A percentile compares a stretch with the other conserved stretches of the same genome.
phyloP scores from a whole-genome alignment of 2,888 invertebrate genomes.

The Drosophila helvetica region DNA sequence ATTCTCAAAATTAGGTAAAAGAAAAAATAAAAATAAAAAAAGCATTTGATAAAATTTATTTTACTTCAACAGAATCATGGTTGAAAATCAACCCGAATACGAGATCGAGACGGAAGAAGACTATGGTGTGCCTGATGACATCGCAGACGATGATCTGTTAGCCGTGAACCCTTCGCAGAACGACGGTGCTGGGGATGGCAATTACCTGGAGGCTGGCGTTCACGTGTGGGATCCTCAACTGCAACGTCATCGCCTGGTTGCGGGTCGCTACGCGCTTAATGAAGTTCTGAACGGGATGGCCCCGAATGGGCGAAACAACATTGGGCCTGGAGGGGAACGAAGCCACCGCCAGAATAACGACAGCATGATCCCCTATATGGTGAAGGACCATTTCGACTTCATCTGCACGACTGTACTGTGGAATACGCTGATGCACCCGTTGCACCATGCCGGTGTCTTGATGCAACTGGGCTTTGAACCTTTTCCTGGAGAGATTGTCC shows the following conservation, averaged over 20 bases:
- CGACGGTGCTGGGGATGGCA: neutral
- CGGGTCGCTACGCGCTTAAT: neutral
- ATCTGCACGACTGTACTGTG: slow-evolving; percentile 39
- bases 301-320: neutral
- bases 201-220: neutral
- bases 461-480: slow-evolving; percentile 68
- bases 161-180: neutral
- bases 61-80: neutral
- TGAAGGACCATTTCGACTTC: neutral
- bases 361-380: too few species aligned
- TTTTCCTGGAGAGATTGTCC: slow-evolving; percentile 23
- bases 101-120: neutral
- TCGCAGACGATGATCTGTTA: neutral
- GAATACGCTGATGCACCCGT: slow-evolving; percentile 47
- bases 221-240: neutral
- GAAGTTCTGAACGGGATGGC: too few species aligned
- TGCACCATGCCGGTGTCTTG: slow-evolving; percentile 50
- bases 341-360: too few species aligned
- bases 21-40: too few species aligned
- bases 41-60: neutral
- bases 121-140: neutral
- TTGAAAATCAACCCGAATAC: neutral
- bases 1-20: too few species aligned
- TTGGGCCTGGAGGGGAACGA: too few species aligned
- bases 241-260: neutral